phyloP scores from a whole-genome alignment of 2,113 vertebrate genomes.

The Dissostichus mawsoni region DNA sequence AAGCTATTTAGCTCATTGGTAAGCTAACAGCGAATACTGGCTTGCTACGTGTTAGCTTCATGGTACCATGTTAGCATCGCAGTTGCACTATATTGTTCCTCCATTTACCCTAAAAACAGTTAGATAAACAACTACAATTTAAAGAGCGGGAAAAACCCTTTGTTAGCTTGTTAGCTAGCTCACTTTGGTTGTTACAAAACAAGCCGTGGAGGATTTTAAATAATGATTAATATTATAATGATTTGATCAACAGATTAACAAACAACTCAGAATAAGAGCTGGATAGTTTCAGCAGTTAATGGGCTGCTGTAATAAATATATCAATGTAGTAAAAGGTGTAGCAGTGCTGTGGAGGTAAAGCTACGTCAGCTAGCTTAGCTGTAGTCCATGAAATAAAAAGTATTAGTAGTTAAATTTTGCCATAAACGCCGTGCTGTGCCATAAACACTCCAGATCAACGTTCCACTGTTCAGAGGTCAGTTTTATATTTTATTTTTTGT shows the following conservation, averaged over 20 bases:
- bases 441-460: constrained; percentile 58
- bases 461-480: constrained; percentile 16
- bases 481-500: constrained; percentile 44
- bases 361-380: neutral
- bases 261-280: no score
- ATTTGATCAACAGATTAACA: no score
- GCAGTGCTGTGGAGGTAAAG: neutral
- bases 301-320: no score
- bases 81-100: neutral
- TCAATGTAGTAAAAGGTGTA: neutral
- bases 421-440: constrained; percentile 57
- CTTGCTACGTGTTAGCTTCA: neutral
- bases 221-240: no score
- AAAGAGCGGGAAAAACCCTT: no score
- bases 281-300: no score
- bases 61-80: neutral
- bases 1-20: neutral
- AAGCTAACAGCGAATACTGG: neutral
- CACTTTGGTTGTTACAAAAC: no score
- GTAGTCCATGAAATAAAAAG: neutral
- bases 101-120: no score
- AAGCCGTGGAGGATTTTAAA: no score
- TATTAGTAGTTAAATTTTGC: constrained; percentile 34
- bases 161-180: neutral
- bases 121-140: no score